Evolutionary conservation across 1,140 invertebrate genomes (phyloP), one percentile per base, ranked within the genome.

Genomic region (Heliconius himera): DNA sequence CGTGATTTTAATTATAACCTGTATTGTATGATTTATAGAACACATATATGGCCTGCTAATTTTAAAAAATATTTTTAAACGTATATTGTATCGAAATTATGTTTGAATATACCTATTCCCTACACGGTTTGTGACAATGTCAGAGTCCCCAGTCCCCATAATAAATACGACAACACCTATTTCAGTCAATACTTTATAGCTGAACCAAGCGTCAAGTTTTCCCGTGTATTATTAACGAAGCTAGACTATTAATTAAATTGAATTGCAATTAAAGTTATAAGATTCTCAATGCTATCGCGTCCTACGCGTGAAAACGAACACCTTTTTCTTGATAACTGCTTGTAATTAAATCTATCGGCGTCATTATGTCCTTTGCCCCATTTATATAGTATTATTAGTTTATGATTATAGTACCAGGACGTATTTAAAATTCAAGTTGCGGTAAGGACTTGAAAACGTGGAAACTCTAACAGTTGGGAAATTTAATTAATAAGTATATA

Each of bases 361-460:
- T 92, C 87, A 93, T 93, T 93, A 93, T 89, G 88, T 91, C 87
- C 88, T 93, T 93, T 90, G 90, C 85, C 85, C 87, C 84, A 91
- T 90, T 92, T 93, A 88, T 93, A 86, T 87, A 84, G 82, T 89
- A 89, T 88, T 89, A 88, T 91, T 71, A 81, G 84, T 85, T 77
- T 82, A 60, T 93, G 84, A 94, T 94, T 93, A 93, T 87, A 93
- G 88, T 71, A 82, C 81, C 76, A 51, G 79, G 77, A 49, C 75
- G 82, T 88, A 88, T 92, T 92, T 89, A 87, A 91, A 90, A 91
- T 90, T 88, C 83, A 85, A 81, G 83, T 86, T 85, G 81, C 82
- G 72, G 82, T 76, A 86, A 72, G 83, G 87, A 38, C 0, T 22
- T 22, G 20, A n/a, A 56, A 56, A 71, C 70, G 70, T 66, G 36